These are phyloP conservation scores for Acromyrmex echinatior DNA, from an alignment of 1,140 invertebrate genomes.

Conservation along the genomic window DNA sequence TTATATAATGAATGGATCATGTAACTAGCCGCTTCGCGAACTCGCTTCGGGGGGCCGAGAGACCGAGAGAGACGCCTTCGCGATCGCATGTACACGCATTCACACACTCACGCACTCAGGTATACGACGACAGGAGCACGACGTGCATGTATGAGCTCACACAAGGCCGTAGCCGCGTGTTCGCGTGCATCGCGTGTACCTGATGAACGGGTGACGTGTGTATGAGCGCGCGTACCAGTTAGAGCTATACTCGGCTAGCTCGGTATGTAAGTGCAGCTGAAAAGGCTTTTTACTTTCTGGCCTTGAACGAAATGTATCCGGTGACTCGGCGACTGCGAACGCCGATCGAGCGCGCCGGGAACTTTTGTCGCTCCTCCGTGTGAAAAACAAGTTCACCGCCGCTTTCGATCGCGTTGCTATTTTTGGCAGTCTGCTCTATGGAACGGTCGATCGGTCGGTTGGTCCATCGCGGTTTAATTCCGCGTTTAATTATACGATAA, in stretches of 20 bases:
- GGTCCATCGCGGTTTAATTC: conserved; percentile 38
- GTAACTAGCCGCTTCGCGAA: conserved; percentile 83
- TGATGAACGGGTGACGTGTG: conserved; percentile 57
- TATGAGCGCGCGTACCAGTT: conserved; percentile 74
- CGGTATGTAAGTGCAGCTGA: conserved; percentile 82
- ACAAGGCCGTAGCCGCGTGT: conserved; percentile 48
- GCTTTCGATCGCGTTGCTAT: conserved; percentile 52
- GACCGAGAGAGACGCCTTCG: conserved; percentile 59
- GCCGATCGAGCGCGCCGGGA: conserved; percentile 55
- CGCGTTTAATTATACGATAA: conserved; percentile 45
- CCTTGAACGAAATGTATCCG: conserved; percentile 87
- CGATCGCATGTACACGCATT: conserved; percentile 57
- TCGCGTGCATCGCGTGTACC: conserved; percentile 74
- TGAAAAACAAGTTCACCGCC: conserved; percentile 50
- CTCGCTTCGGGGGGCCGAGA: conserved; percentile 67
- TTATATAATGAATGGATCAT: conserved; percentile 87
- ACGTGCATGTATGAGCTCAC: conserved; percentile 10
- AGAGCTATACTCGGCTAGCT: conserved; percentile 68
- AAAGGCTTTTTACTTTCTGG: conserved; percentile 86
- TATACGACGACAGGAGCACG: not conserved
- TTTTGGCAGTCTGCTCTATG: conserved; percentile 38
- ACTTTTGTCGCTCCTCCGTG: conserved; percentile 64
- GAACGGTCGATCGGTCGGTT: not conserved
- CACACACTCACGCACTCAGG: conserved; percentile 17
- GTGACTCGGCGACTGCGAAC: conserved; percentile 77